Base-by-base conservation (phyloP, 2,888 invertebrate genomes). In the Ophion costatus region DNA sequence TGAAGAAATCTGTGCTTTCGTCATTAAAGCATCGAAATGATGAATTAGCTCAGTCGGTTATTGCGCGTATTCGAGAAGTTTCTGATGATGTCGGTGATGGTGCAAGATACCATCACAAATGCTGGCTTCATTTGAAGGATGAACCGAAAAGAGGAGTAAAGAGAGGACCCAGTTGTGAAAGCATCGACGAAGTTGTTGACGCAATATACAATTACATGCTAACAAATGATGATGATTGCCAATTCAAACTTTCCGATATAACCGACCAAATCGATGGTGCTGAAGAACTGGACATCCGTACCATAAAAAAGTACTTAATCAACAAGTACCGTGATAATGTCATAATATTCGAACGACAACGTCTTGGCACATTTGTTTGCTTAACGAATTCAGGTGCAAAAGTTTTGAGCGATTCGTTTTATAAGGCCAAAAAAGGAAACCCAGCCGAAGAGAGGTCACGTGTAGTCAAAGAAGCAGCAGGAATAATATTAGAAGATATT, bases 401-500 rank as follows among this genome's bases (percentile, higher is more conserved):
- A 69, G 42, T 69, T 45, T 38, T 81, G 61, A 59, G 67, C 80
- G 20, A 64, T 59, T 64, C 29, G 57, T 29, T 67, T 57, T 61
- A 42, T 76, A 66, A 59, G 59, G 59, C 61, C 3, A 74, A 75
- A 75, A 76, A 61, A 20, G 10, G 63, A 24, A 20, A 57, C 64
- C 22, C 42, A 56, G 63, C 67, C 57, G 69, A 76, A 69, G 64
- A 76, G 45, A 66, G 76, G 51, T 33, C 33, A 33, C 33, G 33
- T 29, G 59, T 71, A 64, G 77, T 82, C 51, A 4, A 66, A 71
- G 71, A 77, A 38, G 82, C 77, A 33, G 82, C 82, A 57, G 81
- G 76, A 63, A 84, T 81, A 29, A 71, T 77, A 56, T 56, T 76
- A 38, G 81, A 81, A 61, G 82, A 82, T 71, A 82, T 82, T 51